A percentile compares a stretch with the other conserved stretches of the same genome.
Evolutionary conservation across 2,113 vertebrate species (phyloP).

Genomic region (Sigmodon hispidus): DNA sequence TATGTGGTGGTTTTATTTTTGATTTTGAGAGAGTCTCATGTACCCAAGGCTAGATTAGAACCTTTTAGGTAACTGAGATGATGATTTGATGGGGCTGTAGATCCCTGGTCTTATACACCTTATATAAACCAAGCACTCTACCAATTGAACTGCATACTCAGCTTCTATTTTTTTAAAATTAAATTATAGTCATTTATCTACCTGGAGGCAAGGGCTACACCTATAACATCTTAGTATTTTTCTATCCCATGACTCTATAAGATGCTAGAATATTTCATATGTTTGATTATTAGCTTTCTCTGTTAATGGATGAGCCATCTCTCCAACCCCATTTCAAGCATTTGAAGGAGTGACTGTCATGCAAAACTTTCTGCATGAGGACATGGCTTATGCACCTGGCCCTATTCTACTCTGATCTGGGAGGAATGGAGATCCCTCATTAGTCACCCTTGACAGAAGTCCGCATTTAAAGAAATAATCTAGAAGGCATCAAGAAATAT

Average conservation of each 20-base stretch:
- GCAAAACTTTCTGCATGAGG: conserved; percentile 42
- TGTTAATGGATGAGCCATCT: background rate
- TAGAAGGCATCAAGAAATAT: background rate
- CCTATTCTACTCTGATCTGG: background rate
- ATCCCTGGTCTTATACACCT: background rate
- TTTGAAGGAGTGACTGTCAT: background rate
- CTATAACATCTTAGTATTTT: background rate
- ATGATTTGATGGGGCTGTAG: background rate
- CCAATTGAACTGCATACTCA: background rate
- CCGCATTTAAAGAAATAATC: conserved; percentile 18
- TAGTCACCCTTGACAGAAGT: conserved; percentile 45
- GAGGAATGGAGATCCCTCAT: background rate
- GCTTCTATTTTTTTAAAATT: background rate
- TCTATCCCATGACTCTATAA: conserved; percentile 6
- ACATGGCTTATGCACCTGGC: background rate
- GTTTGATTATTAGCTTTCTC: background rate
- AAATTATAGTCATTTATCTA: conserved; percentile 11
- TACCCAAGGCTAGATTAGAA: background rate
- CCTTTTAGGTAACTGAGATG: background rate
- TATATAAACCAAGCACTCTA: background rate
- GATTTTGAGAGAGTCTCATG: background rate
- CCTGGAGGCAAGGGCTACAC: background rate
- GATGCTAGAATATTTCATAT: conserved; percentile 11
- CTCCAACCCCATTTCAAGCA: background rate
- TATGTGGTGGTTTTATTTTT: background rate